Base-by-base conservation (phyloP, 2,113 vertebrate genomes). In the Polyodon spathula region DNA sequence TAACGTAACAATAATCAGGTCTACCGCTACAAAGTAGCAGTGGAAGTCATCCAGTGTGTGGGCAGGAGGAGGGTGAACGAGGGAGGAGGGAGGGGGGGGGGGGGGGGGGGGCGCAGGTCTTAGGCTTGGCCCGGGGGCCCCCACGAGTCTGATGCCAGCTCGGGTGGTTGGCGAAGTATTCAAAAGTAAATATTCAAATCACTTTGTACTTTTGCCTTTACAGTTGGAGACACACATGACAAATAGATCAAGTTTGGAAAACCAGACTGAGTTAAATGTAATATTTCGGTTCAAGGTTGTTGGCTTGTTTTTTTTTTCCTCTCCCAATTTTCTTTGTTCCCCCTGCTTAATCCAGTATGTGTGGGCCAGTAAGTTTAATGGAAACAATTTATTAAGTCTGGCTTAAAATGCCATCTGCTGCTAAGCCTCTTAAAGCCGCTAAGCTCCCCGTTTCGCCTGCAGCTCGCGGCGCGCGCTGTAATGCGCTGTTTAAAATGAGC, bases 331-430 rank as follows among this genome's bases (percentile, higher is more conserved):
- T 74, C 77, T 85, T 84, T 86, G 79, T 84, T 81, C 78, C 76
- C 72, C 69, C 61, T 71, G 76, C 69, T 78, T 84, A 85, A 86
- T 88, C 82, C 82, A 77, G 81, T 82, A 83, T 86, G 84, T 86
- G 86, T 83, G 83, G 86, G 83, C 84, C 80, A 82, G 76, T 85
- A 84, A 85, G 77, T 87, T 86, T 87, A 88, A 88, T 88, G 85
- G 86, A 86, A 89, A 89, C 87, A 86, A 87, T 86, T 88, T 87
- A 86, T 87, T 89, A 86, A 87, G 82, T 86, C 81, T 73, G 78
- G 85, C 83, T 87, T 89, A 86, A 87, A 86, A 86, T 84, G 85
- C 85, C 87, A 88, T 86, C 86, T 88, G 87, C 83, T 83, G 83
- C 78, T 86, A 88, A 88, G 84, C 86, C 80, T 75, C 75, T 68